These are phyloP conservation scores for Oncorhynchus kisutch DNA, from an alignment of 2,113 vertebrate species.

Conservation along the genomic window DNA sequence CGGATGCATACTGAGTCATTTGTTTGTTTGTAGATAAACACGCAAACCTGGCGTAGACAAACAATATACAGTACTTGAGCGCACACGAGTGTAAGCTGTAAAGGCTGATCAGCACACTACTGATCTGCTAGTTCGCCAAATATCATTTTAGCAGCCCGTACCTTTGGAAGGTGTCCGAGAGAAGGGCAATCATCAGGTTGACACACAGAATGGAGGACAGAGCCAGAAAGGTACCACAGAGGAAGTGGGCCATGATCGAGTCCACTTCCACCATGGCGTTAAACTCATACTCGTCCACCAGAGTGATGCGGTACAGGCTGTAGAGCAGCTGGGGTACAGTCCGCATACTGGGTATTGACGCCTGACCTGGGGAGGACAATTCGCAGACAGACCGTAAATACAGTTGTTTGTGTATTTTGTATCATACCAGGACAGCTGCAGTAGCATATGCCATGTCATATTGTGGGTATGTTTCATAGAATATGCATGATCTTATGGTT, in stretches of 20 bases:
- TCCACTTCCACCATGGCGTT: conserved; percentile 61
- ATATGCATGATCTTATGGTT: not conserved
- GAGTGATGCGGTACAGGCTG: conserved; percentile 69
- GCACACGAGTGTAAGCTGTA: too few relatives aligned
- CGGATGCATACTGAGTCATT: not conserved
- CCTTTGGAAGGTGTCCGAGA: conserved; percentile 73
- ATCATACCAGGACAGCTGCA: not conserved
- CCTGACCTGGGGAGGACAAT: conserved; percentile 31
- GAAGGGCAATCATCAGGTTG: conserved; percentile 67
- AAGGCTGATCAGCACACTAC: too few relatives aligned
- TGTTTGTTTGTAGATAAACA: not conserved
- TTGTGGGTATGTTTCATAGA: too few relatives aligned
- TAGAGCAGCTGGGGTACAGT: conserved; percentile 62
- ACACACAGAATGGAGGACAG: conserved; percentile 67
- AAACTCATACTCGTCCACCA: conserved; percentile 72
- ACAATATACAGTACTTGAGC: too few relatives aligned
- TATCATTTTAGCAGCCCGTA: conserved; percentile 7
- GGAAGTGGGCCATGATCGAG: conserved; percentile 64
- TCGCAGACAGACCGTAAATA: not conserved
- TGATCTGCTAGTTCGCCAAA: not conserved
- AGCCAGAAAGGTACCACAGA: conserved; percentile 68
- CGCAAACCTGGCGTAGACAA: too few relatives aligned
- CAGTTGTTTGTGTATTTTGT: not conserved
- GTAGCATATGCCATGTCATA: not conserved
- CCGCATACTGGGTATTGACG: conserved; percentile 65